Evolutionary conservation across 1,140 invertebrate species (phyloP).

Genomic region (Harpegnathos saltator): DNA sequence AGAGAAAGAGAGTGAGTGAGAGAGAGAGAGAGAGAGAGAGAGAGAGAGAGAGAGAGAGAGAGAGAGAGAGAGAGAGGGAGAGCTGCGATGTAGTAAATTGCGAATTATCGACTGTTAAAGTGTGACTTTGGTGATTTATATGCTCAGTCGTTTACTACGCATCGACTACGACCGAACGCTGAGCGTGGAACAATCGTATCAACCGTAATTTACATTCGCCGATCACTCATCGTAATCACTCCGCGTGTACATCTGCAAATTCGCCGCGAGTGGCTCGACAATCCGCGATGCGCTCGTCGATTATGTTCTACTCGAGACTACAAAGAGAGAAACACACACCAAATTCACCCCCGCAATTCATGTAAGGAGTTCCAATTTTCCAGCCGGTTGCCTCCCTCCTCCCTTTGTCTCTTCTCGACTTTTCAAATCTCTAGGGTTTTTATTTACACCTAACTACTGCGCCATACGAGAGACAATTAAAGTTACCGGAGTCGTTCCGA

Average conservation of each 20-base stretch:
- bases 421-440: no score
- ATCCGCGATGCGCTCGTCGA: neutral
- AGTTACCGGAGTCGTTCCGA: no score
- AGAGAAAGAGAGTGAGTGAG: no score
- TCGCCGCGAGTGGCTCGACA: neutral
- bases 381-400: no score
- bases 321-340: neutral
- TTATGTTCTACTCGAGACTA: neutral
- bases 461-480: no score
- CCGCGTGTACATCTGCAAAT: slow-evolving; percentile 1
- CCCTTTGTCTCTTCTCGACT: no score
- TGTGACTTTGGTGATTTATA: slow-evolving; percentile 41
- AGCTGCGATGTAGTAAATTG: slow-evolving; percentile 23
- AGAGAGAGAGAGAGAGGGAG: neutral
- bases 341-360: no score
- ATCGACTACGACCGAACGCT: neutral
- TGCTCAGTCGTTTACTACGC: slow-evolving; percentile 13
- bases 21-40: no score
- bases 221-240: slow-evolving; percentile 43
- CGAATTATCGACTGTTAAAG: slow-evolving; percentile 49
- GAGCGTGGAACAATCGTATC: slow-evolving; percentile 36
- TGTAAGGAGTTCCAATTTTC: no score
- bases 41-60: no score
- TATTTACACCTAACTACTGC: no score
- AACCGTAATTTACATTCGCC: slow-evolving; percentile 17